Evolutionary conservation across 2,888 invertebrate species (phyloP), one percentile per base, ranked within the genome.

Genomic region (Noctua fimbriata): DNA sequence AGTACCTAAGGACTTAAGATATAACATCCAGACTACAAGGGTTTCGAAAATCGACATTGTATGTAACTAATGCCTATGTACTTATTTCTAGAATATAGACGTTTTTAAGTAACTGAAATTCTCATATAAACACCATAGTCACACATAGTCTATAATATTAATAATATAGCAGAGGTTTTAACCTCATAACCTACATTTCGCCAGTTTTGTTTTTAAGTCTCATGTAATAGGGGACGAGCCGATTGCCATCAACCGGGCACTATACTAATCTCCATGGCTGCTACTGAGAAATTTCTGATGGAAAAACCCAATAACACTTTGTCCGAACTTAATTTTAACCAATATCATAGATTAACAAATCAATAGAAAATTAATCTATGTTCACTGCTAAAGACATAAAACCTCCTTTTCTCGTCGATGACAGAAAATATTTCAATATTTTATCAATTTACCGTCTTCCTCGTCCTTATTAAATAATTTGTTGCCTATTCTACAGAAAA

Each of bases 401-500:
- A 60, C n/a, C 58, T n/a, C n/a, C 14, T 58, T 28, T 58, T 58
- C n/a, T 36, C 36, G 36, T 36, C 14, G n/a, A 58, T 58, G 14
- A 58, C 58, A n/a, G 58, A 58, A 36, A 36, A 36, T 36, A 36
- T 36, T 36, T 4, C 36, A 36, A 36, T 32, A 32, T 32, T 32
- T 32, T 32, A 32, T 32, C 32, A 32, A 32, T 32, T 32, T 32
- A 32, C 3, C n/a, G 12, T 66, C 18, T 55, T 55, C 47, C 21
- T n/a, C 32, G 24, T 44, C 16, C 14, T 58, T 24, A 47, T 47
- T 47, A 24, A 71, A 83, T 71, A 63, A 67, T 70, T 67, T 67
- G 18, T 72, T 52, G 24, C 24, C n/a, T 55, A 55, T 21, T 18
- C n/a, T 55, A 65, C 16, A 67, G 70, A 77, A 81, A 83, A 82